Evolutionary conservation across 2,797 vertebrate genomes (phyloP).

Genomic region (Sphenodon punctatus): DNA sequence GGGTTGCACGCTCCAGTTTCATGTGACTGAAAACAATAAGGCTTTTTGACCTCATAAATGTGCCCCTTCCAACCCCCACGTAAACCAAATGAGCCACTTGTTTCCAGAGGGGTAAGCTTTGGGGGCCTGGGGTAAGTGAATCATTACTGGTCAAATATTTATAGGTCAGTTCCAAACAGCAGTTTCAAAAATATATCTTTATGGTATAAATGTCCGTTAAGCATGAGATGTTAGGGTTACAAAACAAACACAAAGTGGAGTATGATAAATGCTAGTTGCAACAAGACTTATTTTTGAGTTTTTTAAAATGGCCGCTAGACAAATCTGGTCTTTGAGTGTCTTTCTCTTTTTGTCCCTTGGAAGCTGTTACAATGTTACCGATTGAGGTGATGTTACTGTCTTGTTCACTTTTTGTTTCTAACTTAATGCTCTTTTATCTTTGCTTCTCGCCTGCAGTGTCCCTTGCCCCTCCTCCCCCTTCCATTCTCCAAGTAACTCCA

Average conservation of each 20-base stretch:
- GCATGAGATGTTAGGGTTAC: neutral
- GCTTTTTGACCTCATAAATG: neutral
- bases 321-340: slow-evolving; percentile 1
- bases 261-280: neutral
- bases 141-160: neutral
- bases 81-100: neutral
- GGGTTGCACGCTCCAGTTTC: no score
- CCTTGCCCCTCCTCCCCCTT: slow-evolving; percentile 93
- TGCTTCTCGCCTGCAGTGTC: slow-evolving; percentile 83
- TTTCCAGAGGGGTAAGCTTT: neutral
- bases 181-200: neutral
- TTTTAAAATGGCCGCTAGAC: neutral
- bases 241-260: neutral
- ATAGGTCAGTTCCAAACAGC: neutral
- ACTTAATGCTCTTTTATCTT: slow-evolving; percentile 67
- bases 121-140: neutral
- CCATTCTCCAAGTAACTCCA: slow-evolving; percentile 97
- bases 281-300: neutral
- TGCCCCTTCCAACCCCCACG: neutral
- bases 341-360: neutral
- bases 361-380: slow-evolving; percentile 12
- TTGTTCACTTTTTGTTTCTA: slow-evolving; percentile 67
- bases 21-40: no score
- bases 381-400: slow-evolving; percentile 45
- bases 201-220: neutral